Conservation (phyloP, 1,140 invertebrate genomes). For the Drepana arcuata region DNA sequence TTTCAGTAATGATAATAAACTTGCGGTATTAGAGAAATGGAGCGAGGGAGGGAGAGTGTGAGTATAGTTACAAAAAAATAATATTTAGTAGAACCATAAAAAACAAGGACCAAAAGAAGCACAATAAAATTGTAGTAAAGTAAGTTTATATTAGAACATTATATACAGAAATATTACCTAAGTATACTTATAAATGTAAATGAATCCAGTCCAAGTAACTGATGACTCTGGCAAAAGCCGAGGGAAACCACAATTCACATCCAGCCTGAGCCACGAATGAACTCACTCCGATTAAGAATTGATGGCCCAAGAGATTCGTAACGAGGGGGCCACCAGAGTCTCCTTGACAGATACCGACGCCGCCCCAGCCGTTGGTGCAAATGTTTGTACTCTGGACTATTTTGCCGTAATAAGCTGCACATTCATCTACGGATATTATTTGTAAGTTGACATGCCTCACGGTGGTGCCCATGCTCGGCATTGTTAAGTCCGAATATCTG, state of each 20-base stretch:
- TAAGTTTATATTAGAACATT: neutral
- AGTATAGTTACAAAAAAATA: too few species aligned
- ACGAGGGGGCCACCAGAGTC: conserved; percentile 43
- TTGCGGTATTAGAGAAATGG: too few species aligned
- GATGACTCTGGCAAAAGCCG: conserved; percentile 32
- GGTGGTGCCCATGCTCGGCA: conserved; percentile 25
- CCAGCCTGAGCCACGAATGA: conserved; percentile 36
- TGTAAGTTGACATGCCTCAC: conserved; percentile 29
- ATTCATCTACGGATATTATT: conserved; percentile 26
- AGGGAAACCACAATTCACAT: conserved; percentile 34
- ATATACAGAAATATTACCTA: neutral
- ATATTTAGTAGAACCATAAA: too few species aligned
- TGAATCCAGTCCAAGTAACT: conserved; percentile 30
- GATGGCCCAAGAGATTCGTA: conserved; percentile 13
- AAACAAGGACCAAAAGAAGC: too few species aligned
- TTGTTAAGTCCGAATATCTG: conserved; percentile 32
- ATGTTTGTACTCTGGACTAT: conserved; percentile 36
- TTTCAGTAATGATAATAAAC: too few species aligned
- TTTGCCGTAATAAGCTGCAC: conserved; percentile 20
- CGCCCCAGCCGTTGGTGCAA: conserved; percentile 34
- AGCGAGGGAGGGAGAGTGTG: too few species aligned
- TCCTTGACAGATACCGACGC: conserved; percentile 43
- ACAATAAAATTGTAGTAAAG: too few species aligned
- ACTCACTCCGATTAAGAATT: conserved; percentile 35
- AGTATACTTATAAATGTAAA: conserved; percentile 6